Conservation (phyloP, 2,888 invertebrate genomes). For the Cordylochernes scorpioides region DNA sequence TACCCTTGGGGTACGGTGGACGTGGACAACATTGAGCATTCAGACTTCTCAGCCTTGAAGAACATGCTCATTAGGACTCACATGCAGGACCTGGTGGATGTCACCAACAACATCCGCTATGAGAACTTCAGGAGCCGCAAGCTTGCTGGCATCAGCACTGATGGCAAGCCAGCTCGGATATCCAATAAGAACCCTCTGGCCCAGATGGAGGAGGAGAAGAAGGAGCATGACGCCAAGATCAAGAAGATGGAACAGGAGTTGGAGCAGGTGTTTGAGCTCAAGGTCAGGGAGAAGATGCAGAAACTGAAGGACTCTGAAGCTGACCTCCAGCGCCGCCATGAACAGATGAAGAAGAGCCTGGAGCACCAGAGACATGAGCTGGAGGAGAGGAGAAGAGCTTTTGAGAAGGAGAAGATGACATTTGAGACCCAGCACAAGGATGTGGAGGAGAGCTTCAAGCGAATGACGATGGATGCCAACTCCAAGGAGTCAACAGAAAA, state of each 20-base stretch:
- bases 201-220: conserved; percentile 92
- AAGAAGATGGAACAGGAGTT: conserved; percentile 96
- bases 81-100: neutral
- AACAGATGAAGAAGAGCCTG: conserved; percentile 43
- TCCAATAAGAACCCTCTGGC: conserved; percentile 50
- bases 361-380: conserved; percentile 74
- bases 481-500: too few relatives aligned
- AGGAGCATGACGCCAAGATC: conserved; percentile 83
- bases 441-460: too few relatives aligned
- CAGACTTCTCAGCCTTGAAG: conserved; percentile 88
- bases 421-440: too few relatives aligned
- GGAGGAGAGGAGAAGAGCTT: conserved; percentile 57
- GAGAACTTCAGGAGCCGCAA: neutral
- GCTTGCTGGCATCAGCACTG: neutral
- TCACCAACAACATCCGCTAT: neutral
- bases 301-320: conserved; percentile 82
- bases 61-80: conserved; percentile 47
- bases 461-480: too few relatives aligned
- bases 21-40: conserved; percentile 95
- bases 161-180: neutral
- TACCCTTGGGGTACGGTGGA: conserved; percentile 98
- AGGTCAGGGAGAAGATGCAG: conserved; percentile 81
- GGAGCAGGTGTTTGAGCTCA: conserved; percentile 97
- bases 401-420: conserved; percentile 55
- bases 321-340: conserved; percentile 48